phyloP scores from a whole-genome alignment of 2,797 vertebrate genomes.

The Urocyon cinereoargenteus region DNA sequence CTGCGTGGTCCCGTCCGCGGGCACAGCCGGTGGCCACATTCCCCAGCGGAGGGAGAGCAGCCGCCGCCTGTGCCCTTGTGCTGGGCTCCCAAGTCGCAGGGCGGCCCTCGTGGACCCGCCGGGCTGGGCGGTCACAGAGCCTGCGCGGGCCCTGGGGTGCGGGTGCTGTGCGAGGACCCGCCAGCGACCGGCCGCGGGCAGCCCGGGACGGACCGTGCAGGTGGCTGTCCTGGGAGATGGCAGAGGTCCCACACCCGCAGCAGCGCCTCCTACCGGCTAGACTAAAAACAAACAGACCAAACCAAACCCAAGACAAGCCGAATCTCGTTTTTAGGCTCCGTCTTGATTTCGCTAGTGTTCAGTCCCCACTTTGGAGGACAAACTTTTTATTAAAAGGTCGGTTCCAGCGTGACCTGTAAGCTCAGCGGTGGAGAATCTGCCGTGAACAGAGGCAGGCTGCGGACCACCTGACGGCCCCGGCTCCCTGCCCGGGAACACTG shows the following conservation, averaged over 20 bases:
- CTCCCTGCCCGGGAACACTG: not conserved
- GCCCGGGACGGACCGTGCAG: not conserved
- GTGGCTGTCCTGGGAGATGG: not conserved
- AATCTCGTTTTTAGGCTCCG: slow-evolving; percentile 15
- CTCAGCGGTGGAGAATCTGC: not conserved
- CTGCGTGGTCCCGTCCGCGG: no score
- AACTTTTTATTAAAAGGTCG: not conserved
- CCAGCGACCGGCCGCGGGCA: no score
- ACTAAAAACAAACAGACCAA: not conserved
- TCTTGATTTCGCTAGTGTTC: slow-evolving; percentile 18
- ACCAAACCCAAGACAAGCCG: no score
- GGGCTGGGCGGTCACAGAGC: not conserved
- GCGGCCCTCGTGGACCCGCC: not conserved
- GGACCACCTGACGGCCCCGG: no score
- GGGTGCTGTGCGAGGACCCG: no score
- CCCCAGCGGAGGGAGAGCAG: not conserved
- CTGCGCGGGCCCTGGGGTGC: no score
- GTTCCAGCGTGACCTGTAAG: not conserved
- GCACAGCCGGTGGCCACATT: not conserved
- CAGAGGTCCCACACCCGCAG: not conserved
- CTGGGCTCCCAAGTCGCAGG: not conserved
- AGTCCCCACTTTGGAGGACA: not conserved
- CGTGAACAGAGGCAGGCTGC: not conserved
- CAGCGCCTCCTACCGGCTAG: not conserved
- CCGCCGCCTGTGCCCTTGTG: not conserved